phyloP scores from a whole-genome alignment of 2,113 vertebrate species.

The Oncorhynchus clarkii region DNA sequence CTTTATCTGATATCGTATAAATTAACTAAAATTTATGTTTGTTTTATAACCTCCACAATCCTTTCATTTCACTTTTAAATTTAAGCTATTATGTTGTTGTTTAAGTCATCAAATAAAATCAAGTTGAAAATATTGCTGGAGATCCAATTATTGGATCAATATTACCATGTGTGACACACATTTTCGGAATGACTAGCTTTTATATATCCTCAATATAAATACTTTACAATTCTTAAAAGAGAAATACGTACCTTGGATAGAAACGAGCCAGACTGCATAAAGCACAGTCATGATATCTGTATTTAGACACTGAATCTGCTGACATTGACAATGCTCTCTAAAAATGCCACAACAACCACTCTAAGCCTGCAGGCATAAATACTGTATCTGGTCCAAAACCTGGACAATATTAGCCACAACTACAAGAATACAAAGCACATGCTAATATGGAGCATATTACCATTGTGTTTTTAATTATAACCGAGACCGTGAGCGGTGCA shows the following conservation, averaged over 20 bases:
- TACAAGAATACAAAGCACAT: not conserved
- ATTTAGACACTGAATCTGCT: not conserved
- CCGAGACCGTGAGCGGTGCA: not conserved
- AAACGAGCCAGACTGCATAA: not conserved
- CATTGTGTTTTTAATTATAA: slow-evolving; percentile 7
- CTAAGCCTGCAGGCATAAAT: not conserved
- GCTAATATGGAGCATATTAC: slow-evolving; percentile 9
- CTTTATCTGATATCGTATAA: not conserved
- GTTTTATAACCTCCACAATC: not conserved
- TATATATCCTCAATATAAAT: slow-evolving; percentile 3
- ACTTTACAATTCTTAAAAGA: not conserved
- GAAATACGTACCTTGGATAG: not conserved
- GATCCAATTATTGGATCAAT: not conserved
- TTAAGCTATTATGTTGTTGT: not conserved
- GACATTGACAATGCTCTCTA: not conserved
- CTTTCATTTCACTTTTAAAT: not conserved
- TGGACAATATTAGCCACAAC: not conserved
- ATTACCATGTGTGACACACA: not conserved
- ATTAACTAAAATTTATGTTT: not conserved
- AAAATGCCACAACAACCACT: not conserved
- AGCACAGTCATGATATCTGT: not conserved
- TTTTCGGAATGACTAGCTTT: not conserved
- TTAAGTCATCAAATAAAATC: not conserved
- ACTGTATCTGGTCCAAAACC: not conserved
- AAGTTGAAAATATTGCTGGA: not conserved